phyloP scores from a whole-genome alignment of 2,797 vertebrate species.

The Leucoraja ocellata region DNA sequence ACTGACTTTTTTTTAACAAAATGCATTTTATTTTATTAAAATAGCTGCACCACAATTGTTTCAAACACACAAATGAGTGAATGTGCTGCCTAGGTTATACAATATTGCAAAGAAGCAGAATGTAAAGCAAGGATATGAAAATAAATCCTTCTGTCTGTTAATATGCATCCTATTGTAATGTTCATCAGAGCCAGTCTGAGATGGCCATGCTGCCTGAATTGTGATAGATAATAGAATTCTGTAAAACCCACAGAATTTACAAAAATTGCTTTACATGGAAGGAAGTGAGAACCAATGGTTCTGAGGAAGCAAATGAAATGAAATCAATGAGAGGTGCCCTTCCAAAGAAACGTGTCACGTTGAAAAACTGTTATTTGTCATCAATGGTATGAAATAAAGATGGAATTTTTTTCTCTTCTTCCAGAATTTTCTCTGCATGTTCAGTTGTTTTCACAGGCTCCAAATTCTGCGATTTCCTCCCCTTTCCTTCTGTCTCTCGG shows the following conservation, averaged over 20 bases:
- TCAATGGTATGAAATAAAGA: neutral
- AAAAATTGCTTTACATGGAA: neutral
- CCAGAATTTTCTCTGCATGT: neutral
- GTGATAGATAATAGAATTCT: neutral
- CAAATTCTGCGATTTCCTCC: neutral
- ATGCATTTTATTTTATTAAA: neutral
- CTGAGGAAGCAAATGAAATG: neutral
- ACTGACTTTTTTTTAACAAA: neutral
- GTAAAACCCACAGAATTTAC: neutral
- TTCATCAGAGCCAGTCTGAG: neutral
- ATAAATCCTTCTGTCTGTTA: neutral
- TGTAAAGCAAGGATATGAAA: conserved; percentile 10
- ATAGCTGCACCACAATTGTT: neutral
- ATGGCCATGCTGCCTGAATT: neutral
- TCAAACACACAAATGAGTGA: neutral
- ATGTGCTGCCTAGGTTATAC: neutral
- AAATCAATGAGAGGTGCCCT: neutral
- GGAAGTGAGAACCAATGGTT: neutral
- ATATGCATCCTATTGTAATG: neutral
- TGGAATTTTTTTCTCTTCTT: neutral
- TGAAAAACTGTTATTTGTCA: neutral
- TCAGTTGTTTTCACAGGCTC: neutral
- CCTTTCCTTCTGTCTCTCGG: neutral
- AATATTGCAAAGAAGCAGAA: neutral
- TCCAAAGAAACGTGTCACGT: neutral